These are phyloP conservation scores for Hippocampus zosterae DNA, from an alignment of 2,113 vertebrate species.

Conservation along the genomic window DNA sequence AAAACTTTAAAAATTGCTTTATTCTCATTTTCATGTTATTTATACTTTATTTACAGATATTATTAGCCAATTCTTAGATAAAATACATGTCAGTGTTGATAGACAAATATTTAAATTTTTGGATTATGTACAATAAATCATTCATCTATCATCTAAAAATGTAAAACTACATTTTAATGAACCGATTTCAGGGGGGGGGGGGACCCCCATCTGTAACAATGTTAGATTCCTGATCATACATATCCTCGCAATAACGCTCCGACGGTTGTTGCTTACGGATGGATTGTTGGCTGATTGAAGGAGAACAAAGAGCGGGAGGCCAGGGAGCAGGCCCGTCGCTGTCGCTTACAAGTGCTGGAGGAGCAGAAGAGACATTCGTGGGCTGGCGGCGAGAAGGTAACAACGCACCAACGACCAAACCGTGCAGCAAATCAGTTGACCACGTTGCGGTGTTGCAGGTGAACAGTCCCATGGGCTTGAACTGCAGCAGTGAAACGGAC, in stretches of 20 bases:
- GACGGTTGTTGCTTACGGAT: not conserved
- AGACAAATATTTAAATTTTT: no score
- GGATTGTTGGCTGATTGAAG: conserved; percentile 50
- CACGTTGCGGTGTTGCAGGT: conserved; percentile 22
- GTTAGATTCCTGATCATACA: no score
- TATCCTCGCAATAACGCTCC: not conserved
- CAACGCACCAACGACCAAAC: conserved; percentile 3
- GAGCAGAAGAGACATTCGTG: conserved; percentile 80
- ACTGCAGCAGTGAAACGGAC: conserved; percentile 85
- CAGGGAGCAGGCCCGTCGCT: conserved; percentile 73
- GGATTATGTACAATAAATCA: no score
- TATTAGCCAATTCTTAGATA: no score
- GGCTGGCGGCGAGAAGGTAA: conserved; percentile 69
- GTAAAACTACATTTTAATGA: no score
- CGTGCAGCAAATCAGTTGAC: not conserved
- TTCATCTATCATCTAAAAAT: no score
- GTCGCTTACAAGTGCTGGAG: conserved; percentile 75
- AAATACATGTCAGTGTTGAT: no score
- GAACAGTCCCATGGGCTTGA: conserved; percentile 58
- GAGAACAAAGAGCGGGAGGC: conserved; percentile 81
- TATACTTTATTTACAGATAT: no score
- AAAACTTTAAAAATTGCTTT: no score
- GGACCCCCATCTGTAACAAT: no score
- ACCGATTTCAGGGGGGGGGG: no score
- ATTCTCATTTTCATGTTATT: no score